Percentiles rank a stretch among this genome's conserved stretches.
Evolutionary conservation across 2,797 vertebrate genomes (phyloP).

Genomic region (Pelochelys cantorii): DNA sequence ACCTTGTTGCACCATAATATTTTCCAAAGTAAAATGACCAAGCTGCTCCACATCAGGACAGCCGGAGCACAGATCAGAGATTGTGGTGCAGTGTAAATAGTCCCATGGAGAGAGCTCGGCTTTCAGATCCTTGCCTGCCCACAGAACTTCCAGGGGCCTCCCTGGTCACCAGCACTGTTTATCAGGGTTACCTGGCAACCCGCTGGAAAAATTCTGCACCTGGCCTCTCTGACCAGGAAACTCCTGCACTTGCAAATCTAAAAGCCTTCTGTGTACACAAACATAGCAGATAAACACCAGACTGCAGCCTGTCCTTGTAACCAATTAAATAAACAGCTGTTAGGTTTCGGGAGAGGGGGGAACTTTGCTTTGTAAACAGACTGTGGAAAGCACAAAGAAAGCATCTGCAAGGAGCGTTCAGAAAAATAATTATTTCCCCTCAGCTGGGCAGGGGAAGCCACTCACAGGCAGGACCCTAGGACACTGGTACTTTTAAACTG

Average conservation of each 20-base stretch:
- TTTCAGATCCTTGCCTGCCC: not conserved
- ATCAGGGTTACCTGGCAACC: slow-evolving; percentile 63
- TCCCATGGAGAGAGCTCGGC: not conserved
- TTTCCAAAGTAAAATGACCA: slow-evolving; percentile 44
- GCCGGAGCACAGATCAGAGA: slow-evolving; percentile 20
- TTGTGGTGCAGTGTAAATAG: not conserved
- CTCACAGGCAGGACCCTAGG: not conserved
- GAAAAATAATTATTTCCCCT: slow-evolving; percentile 55
- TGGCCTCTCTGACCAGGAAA: slow-evolving; percentile 46
- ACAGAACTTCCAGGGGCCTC: slow-evolving; percentile 1
- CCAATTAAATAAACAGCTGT: slow-evolving; percentile 63
- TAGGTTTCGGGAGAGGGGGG: not conserved
- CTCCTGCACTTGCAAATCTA: slow-evolving; percentile 20
- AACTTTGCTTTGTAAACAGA: slow-evolving; percentile 35
- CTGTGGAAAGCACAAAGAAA: slow-evolving; percentile 63
- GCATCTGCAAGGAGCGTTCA: slow-evolving; percentile 39
- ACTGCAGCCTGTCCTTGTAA: slow-evolving; percentile 7
- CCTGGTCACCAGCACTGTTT: slow-evolving; percentile 35
- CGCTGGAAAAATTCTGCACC: slow-evolving; percentile 70
- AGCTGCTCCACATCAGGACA: slow-evolving; percentile 4
- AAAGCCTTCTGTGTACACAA: slow-evolving; percentile 66
- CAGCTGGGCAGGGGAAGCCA: slow-evolving; percentile 31
- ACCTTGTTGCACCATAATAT: slow-evolving; percentile 10
- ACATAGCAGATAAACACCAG: slow-evolving; percentile 57
- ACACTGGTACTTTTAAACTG: not conserved